Evolutionary conservation across 2,113 vertebrate genomes (phyloP).

Genomic region (Antechinus flavipes): DNA sequence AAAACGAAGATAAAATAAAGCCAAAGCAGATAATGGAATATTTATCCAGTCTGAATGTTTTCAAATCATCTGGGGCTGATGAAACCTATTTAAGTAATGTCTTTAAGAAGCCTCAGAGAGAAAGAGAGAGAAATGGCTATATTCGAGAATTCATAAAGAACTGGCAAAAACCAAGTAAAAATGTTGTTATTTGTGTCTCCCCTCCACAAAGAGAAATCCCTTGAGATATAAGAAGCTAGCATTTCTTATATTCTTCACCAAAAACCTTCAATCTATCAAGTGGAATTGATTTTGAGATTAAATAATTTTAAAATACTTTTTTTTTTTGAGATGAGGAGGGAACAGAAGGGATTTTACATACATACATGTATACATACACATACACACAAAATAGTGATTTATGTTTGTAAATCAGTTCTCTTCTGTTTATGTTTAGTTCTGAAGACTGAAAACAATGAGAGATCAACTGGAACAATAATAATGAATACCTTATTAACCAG

Average conservation of each 20-base stretch:
- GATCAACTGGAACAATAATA: not conserved
- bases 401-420: not conserved
- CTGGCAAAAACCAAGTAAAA: not conserved
- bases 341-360: not conserved
- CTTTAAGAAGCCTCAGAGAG: slow-evolving; percentile 24
- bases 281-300: not conserved
- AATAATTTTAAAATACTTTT: not conserved
- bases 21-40: slow-evolving; percentile 17
- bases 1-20: slow-evolving; percentile 18
- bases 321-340: not conserved
- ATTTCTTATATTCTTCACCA: slow-evolving; percentile 1
- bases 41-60: slow-evolving; percentile 16
- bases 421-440: slow-evolving; percentile 23
- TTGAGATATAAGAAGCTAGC: not conserved
- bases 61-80: not conserved
- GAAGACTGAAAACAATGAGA: not conserved
- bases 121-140: not conserved
- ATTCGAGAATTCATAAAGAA: not conserved
- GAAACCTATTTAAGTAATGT: not conserved
- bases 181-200: not conserved
- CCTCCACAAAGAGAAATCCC: slow-evolving; percentile 2
- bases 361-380: not conserved
- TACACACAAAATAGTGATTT: not conserved
- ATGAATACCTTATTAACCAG: not conserved
- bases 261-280: not conserved